Percentiles rank a stretch among this genome's conserved stretches.
Evolutionary conservation across 1,140 invertebrate genomes (phyloP).

Genomic region (Notospermus geniculatus): DNA sequence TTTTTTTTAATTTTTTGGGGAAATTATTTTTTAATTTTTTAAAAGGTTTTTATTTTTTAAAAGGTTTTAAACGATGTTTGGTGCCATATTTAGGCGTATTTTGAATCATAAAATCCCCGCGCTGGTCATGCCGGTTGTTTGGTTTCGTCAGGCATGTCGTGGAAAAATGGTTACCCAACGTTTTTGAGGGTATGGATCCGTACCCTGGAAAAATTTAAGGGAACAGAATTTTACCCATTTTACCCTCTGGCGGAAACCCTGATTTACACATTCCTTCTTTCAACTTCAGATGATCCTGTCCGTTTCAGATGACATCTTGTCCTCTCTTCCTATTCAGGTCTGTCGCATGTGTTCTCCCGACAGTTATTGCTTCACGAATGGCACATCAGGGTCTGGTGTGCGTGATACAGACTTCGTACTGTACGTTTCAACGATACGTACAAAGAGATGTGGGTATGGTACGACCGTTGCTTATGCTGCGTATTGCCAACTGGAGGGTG

Average conservation of each 20-base stretch:
- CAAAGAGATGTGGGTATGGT: conserved; percentile 79
- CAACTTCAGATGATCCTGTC: not conserved
- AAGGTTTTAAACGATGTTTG: too few relatives aligned
- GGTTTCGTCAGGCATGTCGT: too few relatives aligned
- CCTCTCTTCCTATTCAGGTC: conserved; percentile 20
- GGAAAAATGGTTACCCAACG: too few relatives aligned
- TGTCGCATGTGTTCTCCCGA: conserved; percentile 32
- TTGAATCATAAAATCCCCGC: too few relatives aligned
- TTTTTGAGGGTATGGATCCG: too few relatives aligned
- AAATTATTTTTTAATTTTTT: conserved; percentile 4
- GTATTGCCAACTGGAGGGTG: conserved; percentile 95
- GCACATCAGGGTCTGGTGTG: conserved; percentile 67
- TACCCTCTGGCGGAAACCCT: too few relatives aligned
- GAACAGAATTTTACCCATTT: too few relatives aligned
- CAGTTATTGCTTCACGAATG: conserved; percentile 29
- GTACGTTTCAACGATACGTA: conserved; percentile 92
- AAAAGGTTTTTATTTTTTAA: not conserved
- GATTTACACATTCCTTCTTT: too few relatives aligned
- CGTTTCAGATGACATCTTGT: conserved; percentile 1
- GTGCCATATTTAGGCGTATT: too few relatives aligned
- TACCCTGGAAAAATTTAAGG: too few relatives aligned
- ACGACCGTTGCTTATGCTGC: conserved; percentile 93
- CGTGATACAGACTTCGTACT: conserved; percentile 90
- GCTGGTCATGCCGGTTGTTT: too few relatives aligned
- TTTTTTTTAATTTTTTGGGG: not conserved